A percentile compares a stretch with the other conserved stretches of the same genome.
These are phyloP conservation scores for Hesperophylax magnus DNA, from an alignment of 1,140 invertebrate genomes.

Conservation along the genomic window DNA sequence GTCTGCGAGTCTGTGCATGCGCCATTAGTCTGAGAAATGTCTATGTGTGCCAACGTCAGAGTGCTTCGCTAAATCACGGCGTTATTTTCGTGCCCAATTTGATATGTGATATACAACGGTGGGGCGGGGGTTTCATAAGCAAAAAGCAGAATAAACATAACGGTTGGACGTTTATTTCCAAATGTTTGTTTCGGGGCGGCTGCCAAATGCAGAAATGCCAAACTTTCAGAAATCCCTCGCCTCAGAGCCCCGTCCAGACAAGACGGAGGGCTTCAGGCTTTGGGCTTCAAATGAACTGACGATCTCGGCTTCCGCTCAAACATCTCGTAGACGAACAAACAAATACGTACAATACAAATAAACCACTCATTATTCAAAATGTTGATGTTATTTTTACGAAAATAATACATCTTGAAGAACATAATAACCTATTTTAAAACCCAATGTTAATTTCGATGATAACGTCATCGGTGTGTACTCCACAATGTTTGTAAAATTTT, in stretches of 20 bases:
- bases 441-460: too few relatives aligned
- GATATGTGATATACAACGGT: conserved; percentile 57
- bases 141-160: conserved; percentile 51
- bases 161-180: conserved; percentile 50
- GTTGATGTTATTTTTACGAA: too few relatives aligned
- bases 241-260: conserved; percentile 24
- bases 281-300: too few relatives aligned
- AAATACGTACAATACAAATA: neutral
- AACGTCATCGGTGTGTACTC: too few relatives aligned
- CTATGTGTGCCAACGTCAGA: conserved; percentile 56
- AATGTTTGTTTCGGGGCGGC: conserved; percentile 42
- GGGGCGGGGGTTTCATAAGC: conserved; percentile 48
- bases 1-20: conserved; percentile 54
- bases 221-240: conserved; percentile 15
- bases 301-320: conserved; percentile 1
- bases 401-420: too few relatives aligned
- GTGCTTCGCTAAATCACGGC: conserved; percentile 57
- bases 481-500: too few relatives aligned
- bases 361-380: too few relatives aligned
- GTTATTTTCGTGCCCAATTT: conserved; percentile 58
- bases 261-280: neutral
- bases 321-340: neutral
- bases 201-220: conserved; percentile 54
- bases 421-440: too few relatives aligned
- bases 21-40: conserved; percentile 57